Evolutionary conservation across 2,797 vertebrate species (phyloP), one percentile per base, ranked within the genome.

Genomic region (Danio albolineatus): DNA sequence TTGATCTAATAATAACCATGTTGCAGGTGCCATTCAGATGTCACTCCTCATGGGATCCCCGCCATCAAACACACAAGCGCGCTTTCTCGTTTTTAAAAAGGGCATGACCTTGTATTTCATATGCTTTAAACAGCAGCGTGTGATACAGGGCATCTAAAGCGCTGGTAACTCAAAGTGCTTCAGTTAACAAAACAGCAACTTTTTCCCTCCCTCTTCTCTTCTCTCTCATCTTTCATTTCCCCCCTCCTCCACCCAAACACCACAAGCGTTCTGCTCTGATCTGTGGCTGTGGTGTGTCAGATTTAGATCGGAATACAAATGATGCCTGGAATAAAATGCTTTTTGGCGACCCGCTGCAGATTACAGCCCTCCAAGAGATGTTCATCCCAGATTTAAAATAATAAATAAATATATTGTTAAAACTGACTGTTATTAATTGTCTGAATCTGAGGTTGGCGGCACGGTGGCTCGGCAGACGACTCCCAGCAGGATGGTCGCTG

Each of bases 1-100:
- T 90, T 91, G 88, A 92, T 90, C 91, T 66, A 80, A 90, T 90
- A 85, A 89, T 88, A 85, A 90, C 91, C 89, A 91, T 91, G 84
- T 82, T 82, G 86, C 86, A 90, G 87, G 87, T 87, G 81, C 85
- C 56, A 73, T 90, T 81, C 76, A 91, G 91, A 93, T 91, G 90
- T 89, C 88, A 89, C 88, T 82, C 87, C 85, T 86, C 70, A 87
- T 90, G 90, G 90, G 88, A 86, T 86, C 86, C 19, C 51, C 59
- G 28, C 41, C 9, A 54, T 65, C 51, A 66, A 6, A 65, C 13
- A 17, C 7, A 48, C 46, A 51, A 21, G 16, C 54, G 59, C 12
- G 51, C 7, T 53, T 43, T 48, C 17, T 19, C 38, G 53, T 64
- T 53, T 64, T 56, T 64, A 2, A 39, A 39, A 75, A 12, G 49